phyloP scores from a whole-genome alignment of 2,888 invertebrate species.

The Coelinius sp. region DNA sequence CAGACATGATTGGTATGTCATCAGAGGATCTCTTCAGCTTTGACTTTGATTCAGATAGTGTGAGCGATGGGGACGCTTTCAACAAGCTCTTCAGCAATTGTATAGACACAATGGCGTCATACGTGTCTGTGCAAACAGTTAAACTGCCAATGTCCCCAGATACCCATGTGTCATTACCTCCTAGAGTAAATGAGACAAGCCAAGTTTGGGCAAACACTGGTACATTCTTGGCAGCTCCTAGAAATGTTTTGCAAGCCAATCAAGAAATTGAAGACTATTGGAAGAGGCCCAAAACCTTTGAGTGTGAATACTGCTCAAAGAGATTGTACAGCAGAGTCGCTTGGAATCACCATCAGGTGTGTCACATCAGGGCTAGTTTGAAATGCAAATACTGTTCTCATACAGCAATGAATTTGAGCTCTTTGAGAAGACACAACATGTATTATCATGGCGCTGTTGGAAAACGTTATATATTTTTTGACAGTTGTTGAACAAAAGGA shows the following conservation, averaged over 20 bases:
- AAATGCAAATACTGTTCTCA: conserved; percentile 26
- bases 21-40: background rate
- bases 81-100: conserved; percentile 2
- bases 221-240: background rate
- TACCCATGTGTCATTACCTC: background rate
- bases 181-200: background rate
- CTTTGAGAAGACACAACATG: conserved; percentile 36
- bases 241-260: background rate
- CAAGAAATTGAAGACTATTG: conserved; percentile 6
- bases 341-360: conserved; percentile 38
- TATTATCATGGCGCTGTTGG: conserved; percentile 32
- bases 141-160: background rate
- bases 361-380: conserved; percentile 28
- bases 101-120: conserved; percentile 12
- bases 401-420: conserved; percentile 22
- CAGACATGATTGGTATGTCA: background rate
- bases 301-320: conserved; percentile 34
- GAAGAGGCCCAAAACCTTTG: conserved; percentile 19
- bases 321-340: conserved; percentile 29
- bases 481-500: conserved; percentile 5
- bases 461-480: conserved; percentile 34
- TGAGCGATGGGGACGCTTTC: background rate
- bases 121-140: background rate
- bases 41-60: background rate
- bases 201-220: background rate